Base-by-base conservation (phyloP, 2,797 vertebrate genomes). In the Alosa sapidissima region DNA sequence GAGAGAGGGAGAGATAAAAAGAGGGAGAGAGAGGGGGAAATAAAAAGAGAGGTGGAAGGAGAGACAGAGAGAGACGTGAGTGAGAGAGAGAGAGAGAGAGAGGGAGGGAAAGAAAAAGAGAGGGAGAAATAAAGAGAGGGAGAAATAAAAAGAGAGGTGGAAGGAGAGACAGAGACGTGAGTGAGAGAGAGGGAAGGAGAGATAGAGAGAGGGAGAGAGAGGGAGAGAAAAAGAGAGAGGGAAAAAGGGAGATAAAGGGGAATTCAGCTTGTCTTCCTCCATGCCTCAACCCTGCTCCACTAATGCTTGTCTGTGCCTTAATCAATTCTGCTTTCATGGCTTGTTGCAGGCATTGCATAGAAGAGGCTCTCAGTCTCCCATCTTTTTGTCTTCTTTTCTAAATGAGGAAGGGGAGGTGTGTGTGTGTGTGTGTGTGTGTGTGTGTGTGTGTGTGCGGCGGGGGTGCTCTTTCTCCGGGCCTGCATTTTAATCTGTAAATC, bases 321-420 rank as follows among this genome's bases (percentile, higher is more conserved):
- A 95, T 93, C 92, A 93, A 89, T 91, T 87, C 87, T 91, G 90
- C 94, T 95, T 94, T 95, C 93, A 95, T 94, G 94, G 93, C 92
- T 94, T 93, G 93, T 93, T 94, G 93, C 87, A 75, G 85, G 81
- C 55, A 83, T 81, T 90, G 87, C 83, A 81, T 90, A 87, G 89
- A 87, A 83, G 84, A 82, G 81, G 33, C 68, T 84, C 8, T 78
- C 65, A 84, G 90, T 88, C 85, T 84, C 81, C 78, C 83, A 83
- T 81, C 82, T 68, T 83, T 72, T 72, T 72, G 13, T 36, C 13
- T 72, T 41, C 13, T 72, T 72, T 72, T 65, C 41, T 41, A 41
- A 72, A 33, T 41, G 5, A 14, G 33, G 28, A 14, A 7, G 7
- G 2, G 4, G 24, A 11, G 62, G 28, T 36, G 9, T 14, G 28